Evolutionary conservation across 2,113 vertebrate genomes (phyloP).

Genomic region (Tragelaphus imberbis): DNA sequence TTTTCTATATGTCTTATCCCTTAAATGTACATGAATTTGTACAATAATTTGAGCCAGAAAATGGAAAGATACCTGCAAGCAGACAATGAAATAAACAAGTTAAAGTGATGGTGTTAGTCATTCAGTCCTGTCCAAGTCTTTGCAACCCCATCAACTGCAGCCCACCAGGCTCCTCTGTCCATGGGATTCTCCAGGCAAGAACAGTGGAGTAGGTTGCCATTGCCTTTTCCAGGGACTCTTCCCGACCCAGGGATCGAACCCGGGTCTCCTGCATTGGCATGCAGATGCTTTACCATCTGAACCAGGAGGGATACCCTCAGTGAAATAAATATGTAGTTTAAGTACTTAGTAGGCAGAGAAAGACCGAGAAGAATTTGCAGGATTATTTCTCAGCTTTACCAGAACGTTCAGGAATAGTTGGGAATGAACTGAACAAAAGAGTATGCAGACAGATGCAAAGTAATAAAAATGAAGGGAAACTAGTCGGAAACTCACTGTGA

Average conservation of each 20-base stretch:
- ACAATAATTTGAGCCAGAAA: background rate
- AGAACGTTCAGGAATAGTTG: background rate
- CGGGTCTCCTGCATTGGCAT: rapidly evolving
- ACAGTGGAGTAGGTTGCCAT: background rate
- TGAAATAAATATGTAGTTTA: background rate
- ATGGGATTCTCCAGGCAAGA: background rate
- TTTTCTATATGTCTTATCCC: background rate
- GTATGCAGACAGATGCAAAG: rapidly evolving
- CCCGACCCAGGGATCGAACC: rapidly evolving
- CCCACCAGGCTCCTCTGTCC: background rate
- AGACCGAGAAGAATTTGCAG: background rate
- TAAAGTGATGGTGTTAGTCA: background rate
- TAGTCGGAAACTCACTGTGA: background rate
- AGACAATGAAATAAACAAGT: background rate
- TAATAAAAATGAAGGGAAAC: background rate
- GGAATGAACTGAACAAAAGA: rapidly evolving
- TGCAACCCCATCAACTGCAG: background rate
- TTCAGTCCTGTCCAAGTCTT: background rate
- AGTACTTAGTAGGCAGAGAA: background rate
- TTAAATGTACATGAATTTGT: background rate
- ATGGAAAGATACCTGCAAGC: background rate
- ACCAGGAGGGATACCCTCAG: background rate
- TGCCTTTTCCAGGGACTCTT: background rate
- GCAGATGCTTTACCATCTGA: background rate
- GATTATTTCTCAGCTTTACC: background rate